These are phyloP conservation scores for Poeciliopsis prolifica DNA, from an alignment of 2,113 vertebrate species.

Conservation along the genomic window DNA sequence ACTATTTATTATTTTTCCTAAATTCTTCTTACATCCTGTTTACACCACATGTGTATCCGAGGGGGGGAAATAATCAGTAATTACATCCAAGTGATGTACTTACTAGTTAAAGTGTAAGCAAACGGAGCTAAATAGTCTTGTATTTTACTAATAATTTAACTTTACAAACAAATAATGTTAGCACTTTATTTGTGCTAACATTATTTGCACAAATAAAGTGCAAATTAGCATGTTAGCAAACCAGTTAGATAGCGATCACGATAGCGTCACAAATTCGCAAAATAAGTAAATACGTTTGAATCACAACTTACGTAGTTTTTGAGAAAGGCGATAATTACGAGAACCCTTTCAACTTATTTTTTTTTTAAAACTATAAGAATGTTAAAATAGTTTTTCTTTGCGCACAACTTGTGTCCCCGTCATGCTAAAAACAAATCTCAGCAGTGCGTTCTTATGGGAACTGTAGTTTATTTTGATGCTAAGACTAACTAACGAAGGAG, in stretches of 20 bases:
- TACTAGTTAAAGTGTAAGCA: neutral
- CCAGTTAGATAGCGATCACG: neutral
- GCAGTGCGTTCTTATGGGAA: constrained; percentile 39
- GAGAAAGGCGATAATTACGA: neutral
- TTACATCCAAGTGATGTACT: neutral
- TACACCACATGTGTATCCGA: neutral
- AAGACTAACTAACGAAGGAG: accelerated
- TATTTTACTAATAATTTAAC: neutral
- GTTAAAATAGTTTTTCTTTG: neutral
- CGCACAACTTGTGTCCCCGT: constrained; percentile 26
- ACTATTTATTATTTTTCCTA: neutral
- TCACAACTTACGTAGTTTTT: constrained; percentile 25
- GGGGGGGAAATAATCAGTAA: neutral
- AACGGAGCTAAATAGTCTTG: neutral
- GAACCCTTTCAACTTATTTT: neutral
- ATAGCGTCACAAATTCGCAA: neutral
- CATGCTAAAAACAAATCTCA: constrained; percentile 76
- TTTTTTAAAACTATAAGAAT: neutral
- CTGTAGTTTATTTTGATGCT: constrained; percentile 64
- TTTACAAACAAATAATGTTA: constrained; percentile 14
- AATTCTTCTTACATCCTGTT: neutral
- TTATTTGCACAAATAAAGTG: too few species aligned
- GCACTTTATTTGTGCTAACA: neutral
- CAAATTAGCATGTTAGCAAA: constrained; percentile 48
- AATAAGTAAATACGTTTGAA: neutral